Evolutionary conservation across 2,113 vertebrate species (phyloP).

Genomic region (Jaculus jaculus): DNA sequence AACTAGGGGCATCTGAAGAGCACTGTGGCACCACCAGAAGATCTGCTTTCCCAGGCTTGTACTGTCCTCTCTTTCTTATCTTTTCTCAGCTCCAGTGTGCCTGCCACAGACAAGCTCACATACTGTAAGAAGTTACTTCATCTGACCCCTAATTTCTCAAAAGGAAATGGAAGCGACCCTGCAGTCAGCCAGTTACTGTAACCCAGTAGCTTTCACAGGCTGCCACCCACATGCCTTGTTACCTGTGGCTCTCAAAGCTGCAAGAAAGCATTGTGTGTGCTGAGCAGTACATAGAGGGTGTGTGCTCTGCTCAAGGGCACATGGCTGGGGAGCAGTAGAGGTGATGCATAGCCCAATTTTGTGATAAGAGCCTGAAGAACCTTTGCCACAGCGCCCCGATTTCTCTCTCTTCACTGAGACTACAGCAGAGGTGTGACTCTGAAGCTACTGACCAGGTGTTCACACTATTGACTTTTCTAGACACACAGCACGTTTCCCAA

Average conservation of each 20-base stretch:
- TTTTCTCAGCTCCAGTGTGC: neutral
- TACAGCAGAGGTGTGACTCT: neutral
- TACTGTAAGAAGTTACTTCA: neutral
- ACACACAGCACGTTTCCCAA: neutral
- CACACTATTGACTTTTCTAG: neutral
- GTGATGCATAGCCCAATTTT: neutral
- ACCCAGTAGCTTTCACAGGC: neutral
- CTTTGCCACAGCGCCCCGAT: neutral
- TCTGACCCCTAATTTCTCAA: neutral
- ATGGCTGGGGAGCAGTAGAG: neutral
- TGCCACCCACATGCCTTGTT: neutral
- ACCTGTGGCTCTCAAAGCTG: neutral
- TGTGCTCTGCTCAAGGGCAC: neutral
- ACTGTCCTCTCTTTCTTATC: neutral
- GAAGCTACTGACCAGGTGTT: neutral
- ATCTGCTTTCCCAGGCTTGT: neutral
- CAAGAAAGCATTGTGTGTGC: neutral
- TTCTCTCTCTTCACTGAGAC: neutral
- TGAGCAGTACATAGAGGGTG: neutral
- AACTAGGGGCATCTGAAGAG: neutral
- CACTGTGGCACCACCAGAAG: neutral
- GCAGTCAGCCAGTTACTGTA: neutral
- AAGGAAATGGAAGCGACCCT: neutral
- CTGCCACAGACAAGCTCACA: neutral
- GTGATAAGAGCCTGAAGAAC: fast-evolving